phyloP scores from a whole-genome alignment of 2,797 vertebrate species.

The Holocentrus rufus region DNA sequence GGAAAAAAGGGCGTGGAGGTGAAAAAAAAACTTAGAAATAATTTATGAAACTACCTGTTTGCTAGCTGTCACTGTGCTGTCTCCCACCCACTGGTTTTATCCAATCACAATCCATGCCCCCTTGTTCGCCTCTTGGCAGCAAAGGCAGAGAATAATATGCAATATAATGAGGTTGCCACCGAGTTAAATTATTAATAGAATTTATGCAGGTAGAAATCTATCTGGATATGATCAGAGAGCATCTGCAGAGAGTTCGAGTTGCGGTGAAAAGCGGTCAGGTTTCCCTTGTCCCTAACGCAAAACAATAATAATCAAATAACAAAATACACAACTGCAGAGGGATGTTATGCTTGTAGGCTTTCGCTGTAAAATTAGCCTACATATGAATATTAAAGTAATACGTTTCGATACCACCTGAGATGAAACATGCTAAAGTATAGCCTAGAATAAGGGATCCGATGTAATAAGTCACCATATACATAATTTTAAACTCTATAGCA shows the following conservation, averaged over 20 bases:
- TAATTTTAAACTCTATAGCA: too few species aligned
- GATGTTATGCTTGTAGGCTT: background rate
- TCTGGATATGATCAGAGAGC: slow-evolving; percentile 66
- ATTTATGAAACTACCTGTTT: slow-evolving; percentile 73
- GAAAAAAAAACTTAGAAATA: slow-evolving; percentile 63
- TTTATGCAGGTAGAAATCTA: slow-evolving; percentile 70
- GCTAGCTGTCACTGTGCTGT: slow-evolving; percentile 59
- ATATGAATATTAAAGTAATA: too few species aligned
- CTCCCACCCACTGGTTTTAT: slow-evolving; percentile 62
- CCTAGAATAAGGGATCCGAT: too few species aligned
- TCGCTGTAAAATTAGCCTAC: too few species aligned
- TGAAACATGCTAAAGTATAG: too few species aligned
- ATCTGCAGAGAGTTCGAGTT: slow-evolving; percentile 67
- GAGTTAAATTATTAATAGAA: slow-evolving; percentile 80
- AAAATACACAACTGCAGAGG: slow-evolving; percentile 18
- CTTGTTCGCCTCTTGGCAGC: slow-evolving; percentile 55
- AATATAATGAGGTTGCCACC: slow-evolving; percentile 74
- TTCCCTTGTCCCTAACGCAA: slow-evolving; percentile 23
- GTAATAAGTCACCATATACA: too few species aligned
- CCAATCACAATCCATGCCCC: slow-evolving; percentile 71
- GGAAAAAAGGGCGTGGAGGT: slow-evolving; percentile 11
- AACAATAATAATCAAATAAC: too few species aligned
- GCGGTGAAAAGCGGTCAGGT: slow-evolving; percentile 64
- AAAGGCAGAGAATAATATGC: slow-evolving; percentile 63
- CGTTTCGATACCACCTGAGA: too few species aligned